Conservation (phyloP, 2,113 vertebrate species). For the Corythoichthys intestinalis region DNA sequence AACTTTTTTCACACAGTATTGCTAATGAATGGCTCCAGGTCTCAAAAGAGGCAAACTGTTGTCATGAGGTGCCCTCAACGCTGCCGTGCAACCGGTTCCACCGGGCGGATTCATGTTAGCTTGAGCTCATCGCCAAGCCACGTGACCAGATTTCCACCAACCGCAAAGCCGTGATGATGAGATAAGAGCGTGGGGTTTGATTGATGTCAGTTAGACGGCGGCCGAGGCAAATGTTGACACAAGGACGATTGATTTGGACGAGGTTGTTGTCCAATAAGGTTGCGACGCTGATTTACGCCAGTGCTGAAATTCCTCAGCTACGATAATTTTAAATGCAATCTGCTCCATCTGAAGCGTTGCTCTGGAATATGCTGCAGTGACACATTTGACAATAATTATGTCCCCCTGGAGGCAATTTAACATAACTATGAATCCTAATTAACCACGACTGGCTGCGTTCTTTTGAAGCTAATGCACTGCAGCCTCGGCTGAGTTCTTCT, state of each 20-base stretch:
- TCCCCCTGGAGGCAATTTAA: slow-evolving; percentile 26
- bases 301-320: slow-evolving; percentile 39
- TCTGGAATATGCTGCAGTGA: slow-evolving; percentile 26
- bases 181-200: slow-evolving; percentile 13
- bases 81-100: not conserved
- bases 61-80: not conserved
- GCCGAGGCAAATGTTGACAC: slow-evolving; percentile 50
- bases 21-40: not conserved
- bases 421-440: not conserved
- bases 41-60: not conserved
- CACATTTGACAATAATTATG: slow-evolving; percentile 48
- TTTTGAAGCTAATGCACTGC: slow-evolving; percentile 1
- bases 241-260: slow-evolving; percentile 55
- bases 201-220: slow-evolving; percentile 52
- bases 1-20: not conserved
- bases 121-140: not conserved
- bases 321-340: slow-evolving; percentile 46
- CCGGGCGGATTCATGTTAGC: not conserved
- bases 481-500: not conserved
- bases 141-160: not conserved
- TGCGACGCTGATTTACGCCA: slow-evolving; percentile 48
- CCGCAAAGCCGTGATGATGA: not conserved
- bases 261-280: slow-evolving; percentile 42
- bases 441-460: not conserved
- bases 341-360: slow-evolving; percentile 29